Conservation (phyloP, 2,797 vertebrate species). For the Xyrichtys novacula region DNA sequence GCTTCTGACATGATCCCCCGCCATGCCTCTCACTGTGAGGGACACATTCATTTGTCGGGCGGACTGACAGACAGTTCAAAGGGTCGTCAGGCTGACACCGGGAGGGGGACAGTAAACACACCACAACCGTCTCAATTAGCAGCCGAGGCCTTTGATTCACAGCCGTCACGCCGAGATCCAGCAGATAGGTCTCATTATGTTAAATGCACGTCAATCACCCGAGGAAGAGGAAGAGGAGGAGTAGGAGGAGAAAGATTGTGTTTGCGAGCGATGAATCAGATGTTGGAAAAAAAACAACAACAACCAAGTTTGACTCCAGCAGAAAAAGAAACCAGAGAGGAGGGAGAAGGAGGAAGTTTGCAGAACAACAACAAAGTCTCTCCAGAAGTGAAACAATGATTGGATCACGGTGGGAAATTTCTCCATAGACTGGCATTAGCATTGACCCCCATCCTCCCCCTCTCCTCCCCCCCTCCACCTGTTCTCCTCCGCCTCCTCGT, state of each 20-base stretch:
- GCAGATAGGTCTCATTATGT: conserved; percentile 72
- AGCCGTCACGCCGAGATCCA: conserved; percentile 52
- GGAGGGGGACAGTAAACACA: conserved; percentile 75
- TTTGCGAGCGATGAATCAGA: background rate
- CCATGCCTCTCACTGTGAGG: conserved; percentile 67
- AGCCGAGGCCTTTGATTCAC: conserved; percentile 59
- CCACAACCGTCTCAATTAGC: conserved; percentile 81
- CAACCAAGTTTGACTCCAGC: conserved; percentile 21
- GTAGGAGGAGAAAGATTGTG: background rate
- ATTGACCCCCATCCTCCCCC: conserved; percentile 69
- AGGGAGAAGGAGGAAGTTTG: conserved; percentile 54
- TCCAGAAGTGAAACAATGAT: conserved; percentile 65
- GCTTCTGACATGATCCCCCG: conserved; percentile 74
- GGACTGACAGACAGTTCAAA: conserved; percentile 82
- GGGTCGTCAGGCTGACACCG: conserved; percentile 79
- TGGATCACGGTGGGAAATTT: conserved; percentile 72
- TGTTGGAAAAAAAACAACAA: background rate
- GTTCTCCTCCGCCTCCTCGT: conserved; percentile 70
- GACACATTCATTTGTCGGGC: conserved; percentile 77
- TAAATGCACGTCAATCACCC: conserved; percentile 77
- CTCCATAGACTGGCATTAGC: conserved; percentile 76
- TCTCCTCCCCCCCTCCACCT: conserved; percentile 63
- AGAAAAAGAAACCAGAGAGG: conserved; percentile 1
- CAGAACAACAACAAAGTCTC: conserved; percentile 50
- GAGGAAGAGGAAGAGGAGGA: conserved; percentile 6